Percentiles rank a stretch among this genome's conserved stretches.
Conservation (phyloP, 1,140 invertebrate species). For the Drosophila seguyi region DNA sequence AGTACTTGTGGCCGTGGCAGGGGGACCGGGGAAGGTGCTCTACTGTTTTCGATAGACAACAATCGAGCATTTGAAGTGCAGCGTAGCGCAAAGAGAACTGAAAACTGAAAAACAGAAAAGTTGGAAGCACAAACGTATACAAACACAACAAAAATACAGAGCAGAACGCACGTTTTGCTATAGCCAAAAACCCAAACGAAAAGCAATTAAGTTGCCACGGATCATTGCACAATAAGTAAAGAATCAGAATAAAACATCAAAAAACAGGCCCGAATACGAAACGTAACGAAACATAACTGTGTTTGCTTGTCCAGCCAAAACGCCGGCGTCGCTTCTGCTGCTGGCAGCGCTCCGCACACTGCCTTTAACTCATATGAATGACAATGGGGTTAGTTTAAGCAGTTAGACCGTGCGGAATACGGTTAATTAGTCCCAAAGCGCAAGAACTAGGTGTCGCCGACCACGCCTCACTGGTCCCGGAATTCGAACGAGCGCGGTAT, state of each 20-base stretch:
- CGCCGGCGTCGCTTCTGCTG: slow-evolving; percentile 25
- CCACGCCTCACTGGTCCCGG: slow-evolving; percentile 25
- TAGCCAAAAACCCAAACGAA: slow-evolving; percentile 77
- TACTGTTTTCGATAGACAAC: slow-evolving; percentile 58
- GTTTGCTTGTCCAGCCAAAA: slow-evolving; percentile 73
- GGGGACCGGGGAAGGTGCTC: not conserved
- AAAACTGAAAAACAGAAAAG: slow-evolving; percentile 11
- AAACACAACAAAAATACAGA: slow-evolving; percentile 20
- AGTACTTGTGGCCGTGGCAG: not conserved
- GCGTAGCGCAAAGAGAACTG: slow-evolving; percentile 67
- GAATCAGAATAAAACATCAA: slow-evolving; percentile 62
- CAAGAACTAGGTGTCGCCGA: slow-evolving; percentile 37
- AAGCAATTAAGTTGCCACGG: slow-evolving; percentile 83
- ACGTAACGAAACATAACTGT: slow-evolving; percentile 74
- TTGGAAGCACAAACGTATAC: slow-evolving; percentile 40
- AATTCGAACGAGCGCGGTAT: slow-evolving; percentile 2
- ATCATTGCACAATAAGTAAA: slow-evolving; percentile 83
- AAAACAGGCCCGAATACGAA: slow-evolving; percentile 15
- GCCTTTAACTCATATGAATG: slow-evolving; percentile 33
- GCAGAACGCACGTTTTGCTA: slow-evolving; percentile 28
- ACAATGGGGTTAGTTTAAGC: slow-evolving; percentile 26
- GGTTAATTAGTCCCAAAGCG: slow-evolving; percentile 31
- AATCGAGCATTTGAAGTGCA: slow-evolving; percentile 77
- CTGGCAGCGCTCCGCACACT: slow-evolving; percentile 35
- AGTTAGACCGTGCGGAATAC: slow-evolving; percentile 15